Evolutionary conservation across 2,113 vertebrate species (phyloP).

Genomic region (Oncorhynchus mykiss): DNA sequence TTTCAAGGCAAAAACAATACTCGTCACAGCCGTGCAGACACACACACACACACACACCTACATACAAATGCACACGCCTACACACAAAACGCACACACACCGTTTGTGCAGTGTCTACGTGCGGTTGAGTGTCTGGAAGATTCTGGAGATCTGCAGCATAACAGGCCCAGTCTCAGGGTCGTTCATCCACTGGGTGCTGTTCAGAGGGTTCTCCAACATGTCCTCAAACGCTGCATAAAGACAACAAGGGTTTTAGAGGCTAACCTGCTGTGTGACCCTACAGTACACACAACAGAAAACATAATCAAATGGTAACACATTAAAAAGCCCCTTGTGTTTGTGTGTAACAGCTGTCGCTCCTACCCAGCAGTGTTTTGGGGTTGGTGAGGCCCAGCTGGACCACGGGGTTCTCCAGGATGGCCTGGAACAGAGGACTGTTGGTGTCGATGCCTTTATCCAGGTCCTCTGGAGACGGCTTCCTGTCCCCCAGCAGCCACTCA

Average conservation of each 20-base stretch:
- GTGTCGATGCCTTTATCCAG: conserved; percentile 94
- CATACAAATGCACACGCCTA: background rate
- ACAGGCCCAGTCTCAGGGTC: conserved; percentile 97
- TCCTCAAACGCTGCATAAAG: conserved; percentile 80
- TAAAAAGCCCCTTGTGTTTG: no score
- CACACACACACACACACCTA: background rate
- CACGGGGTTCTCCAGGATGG: conserved; percentile 96
- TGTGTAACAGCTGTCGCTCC: background rate
- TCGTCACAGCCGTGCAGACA: conserved; percentile 36
- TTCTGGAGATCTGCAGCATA: conserved; percentile 98
- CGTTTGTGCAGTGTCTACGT: conserved; percentile 72
- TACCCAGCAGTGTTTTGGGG: conserved; percentile 94
- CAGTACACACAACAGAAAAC: no score
- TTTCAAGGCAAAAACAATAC: conserved; percentile 64
- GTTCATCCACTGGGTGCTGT: conserved; percentile 99
- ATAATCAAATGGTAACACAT: no score
- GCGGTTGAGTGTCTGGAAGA: conserved; percentile 99
- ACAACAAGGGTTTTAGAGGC: conserved; percentile 9
- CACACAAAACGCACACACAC: conserved; percentile 46
- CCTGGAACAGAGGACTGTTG: conserved; percentile 92
- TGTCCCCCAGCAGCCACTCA: conserved; percentile 96
- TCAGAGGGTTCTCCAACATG: conserved; percentile 98
- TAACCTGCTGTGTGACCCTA: no score
- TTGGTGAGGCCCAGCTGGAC: conserved; percentile 95
- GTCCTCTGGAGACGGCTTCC: conserved; percentile 93